These are phyloP conservation scores for Odontophorus gujanensis DNA, from an alignment of 2,113 vertebrate genomes.

Conservation along the genomic window DNA sequence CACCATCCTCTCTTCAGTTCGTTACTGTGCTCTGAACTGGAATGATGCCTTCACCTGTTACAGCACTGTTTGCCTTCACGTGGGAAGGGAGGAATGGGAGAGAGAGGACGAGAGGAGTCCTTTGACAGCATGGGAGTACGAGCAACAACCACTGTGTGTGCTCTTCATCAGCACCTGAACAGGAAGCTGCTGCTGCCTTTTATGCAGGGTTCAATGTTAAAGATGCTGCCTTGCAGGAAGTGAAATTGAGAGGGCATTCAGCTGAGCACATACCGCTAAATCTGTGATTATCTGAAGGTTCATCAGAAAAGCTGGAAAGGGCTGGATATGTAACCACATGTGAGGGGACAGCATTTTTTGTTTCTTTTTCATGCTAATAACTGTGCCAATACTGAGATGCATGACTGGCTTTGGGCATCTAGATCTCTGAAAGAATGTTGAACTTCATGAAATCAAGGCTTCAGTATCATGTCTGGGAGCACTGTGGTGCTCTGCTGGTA, in stretches of 20 bases:
- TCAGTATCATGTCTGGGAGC: not conserved
- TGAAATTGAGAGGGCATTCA: not conserved
- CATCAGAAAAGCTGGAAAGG: not conserved
- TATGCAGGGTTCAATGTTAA: not conserved
- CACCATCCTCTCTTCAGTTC: not conserved
- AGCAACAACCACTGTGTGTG: rapidly evolving
- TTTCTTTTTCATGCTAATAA: not conserved
- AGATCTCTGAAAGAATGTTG: not conserved
- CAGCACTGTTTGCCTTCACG: not conserved
- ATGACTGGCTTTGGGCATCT: not conserved
- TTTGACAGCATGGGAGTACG: not conserved
- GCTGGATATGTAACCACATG: not conserved
- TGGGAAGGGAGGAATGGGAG: not conserved
- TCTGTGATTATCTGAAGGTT: not conserved
- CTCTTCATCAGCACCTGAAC: not conserved
- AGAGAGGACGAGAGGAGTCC: not conserved
- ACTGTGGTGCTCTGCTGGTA: not conserved
- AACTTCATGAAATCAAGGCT: not conserved
- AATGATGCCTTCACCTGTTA: not conserved
- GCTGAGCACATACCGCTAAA: not conserved
- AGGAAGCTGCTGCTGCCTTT: not conserved
- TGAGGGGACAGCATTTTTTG: not conserved
- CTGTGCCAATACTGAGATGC: not conserved
- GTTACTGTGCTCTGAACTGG: not conserved
- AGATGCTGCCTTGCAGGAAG: not conserved